These are phyloP conservation scores for Scrobipalpa atriplicella DNA, from an alignment of 2,888 invertebrate genomes.

Conservation along the genomic window DNA sequence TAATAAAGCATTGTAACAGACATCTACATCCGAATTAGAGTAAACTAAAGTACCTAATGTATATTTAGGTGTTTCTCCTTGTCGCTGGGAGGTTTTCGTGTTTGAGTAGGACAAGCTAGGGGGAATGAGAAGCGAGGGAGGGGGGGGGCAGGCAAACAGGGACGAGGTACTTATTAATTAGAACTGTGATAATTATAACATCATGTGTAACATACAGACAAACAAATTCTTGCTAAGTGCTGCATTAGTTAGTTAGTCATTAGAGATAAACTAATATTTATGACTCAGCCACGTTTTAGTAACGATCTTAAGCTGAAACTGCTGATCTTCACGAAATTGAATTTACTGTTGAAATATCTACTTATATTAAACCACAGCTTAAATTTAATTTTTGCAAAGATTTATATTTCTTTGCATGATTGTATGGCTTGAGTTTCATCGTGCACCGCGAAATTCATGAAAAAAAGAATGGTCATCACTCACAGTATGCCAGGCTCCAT, in stretches of 20 bases:
- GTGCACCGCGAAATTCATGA: too few species aligned
- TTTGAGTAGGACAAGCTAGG: background rate
- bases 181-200: background rate
- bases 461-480: too few species aligned
- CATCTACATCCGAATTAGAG: background rate
- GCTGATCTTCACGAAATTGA: too few species aligned
- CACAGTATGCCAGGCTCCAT: too few species aligned
- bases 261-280: background rate
- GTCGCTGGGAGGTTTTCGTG: constrained; percentile 1
- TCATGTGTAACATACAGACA: background rate
- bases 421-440: too few species aligned
- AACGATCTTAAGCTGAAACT: too few species aligned
- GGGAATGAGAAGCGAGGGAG: background rate
- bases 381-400: too few species aligned
- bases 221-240: constrained; percentile 8
- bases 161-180: constrained; percentile 3
- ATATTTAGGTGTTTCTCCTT: constrained; percentile 9
- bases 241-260: background rate
- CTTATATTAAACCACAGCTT: too few species aligned
- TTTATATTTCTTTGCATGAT: too few species aligned
- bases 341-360: too few species aligned
- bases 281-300: too few species aligned
- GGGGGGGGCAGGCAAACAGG: background rate
- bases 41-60: constrained; percentile 6
- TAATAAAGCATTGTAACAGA: background rate